Conservation (phyloP, 2,888 invertebrate genomes). For the Escarpia spicata region DNA sequence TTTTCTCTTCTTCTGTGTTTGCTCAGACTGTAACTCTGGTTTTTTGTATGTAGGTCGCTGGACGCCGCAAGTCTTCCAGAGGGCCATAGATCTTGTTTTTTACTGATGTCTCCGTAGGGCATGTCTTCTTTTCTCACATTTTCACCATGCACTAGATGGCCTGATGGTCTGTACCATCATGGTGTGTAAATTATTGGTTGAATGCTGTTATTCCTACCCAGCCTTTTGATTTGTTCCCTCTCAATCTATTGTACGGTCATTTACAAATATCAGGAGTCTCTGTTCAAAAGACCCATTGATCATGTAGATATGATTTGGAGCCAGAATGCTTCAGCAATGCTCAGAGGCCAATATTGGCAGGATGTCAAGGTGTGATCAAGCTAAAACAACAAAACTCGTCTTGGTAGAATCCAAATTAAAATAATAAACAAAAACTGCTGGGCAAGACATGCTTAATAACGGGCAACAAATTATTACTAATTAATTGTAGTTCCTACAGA, state of each 20-base stretch:
- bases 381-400: background rate
- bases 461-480: background rate
- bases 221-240: background rate
- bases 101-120: no score
- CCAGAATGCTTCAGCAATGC: background rate
- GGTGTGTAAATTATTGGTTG: background rate
- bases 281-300: background rate
- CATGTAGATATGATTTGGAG: background rate
- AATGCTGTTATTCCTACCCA: background rate
- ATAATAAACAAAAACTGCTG: no score
- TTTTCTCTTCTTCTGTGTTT: background rate
- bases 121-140: background rate
- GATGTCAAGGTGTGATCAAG: background rate
- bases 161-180: background rate
- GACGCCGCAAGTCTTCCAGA: no score
- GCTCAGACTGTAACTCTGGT: no score
- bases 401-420: no score
- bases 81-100: no score
- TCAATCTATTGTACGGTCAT: background rate
- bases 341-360: background rate
- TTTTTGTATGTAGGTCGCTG: no score
- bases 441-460: no score
- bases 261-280: background rate
- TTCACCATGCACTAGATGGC: background rate
- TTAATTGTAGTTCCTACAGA: background rate